A percentile compares a stretch with the other conserved stretches of the same genome.
phyloP scores from a whole-genome alignment of 2,113 vertebrate genomes.

The Lagenorhynchus albirostris region DNA sequence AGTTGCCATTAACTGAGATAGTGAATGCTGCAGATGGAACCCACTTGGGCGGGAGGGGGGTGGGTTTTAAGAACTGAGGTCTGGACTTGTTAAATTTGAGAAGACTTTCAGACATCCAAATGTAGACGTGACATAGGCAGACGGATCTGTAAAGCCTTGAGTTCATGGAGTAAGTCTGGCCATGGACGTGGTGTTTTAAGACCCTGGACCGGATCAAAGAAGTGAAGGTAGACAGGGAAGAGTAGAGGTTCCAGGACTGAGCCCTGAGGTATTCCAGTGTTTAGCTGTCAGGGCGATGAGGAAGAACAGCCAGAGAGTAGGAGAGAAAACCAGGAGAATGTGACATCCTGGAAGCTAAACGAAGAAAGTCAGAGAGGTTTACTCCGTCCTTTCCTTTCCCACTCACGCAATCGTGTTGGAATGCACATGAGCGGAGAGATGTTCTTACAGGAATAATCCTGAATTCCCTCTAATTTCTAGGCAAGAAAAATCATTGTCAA shows the following conservation, averaged over 20 bases:
- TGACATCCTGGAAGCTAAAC: not conserved
- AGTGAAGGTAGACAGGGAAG: not conserved
- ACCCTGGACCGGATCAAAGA: not conserved
- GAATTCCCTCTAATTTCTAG: not conserved
- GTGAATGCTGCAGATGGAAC: not conserved
- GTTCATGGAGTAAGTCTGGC: not conserved
- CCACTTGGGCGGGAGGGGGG: not conserved
- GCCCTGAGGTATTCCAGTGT: no score
- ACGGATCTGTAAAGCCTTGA: not conserved
- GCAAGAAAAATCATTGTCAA: not conserved
- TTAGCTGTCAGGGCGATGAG: not conserved
- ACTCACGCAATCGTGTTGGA: not conserved
- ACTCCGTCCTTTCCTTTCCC: not conserved
- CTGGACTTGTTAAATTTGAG: not conserved
- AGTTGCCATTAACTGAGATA: not conserved
- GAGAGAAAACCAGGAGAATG: not conserved
- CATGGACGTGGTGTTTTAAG: not conserved
- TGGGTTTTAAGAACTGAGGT: not conserved
- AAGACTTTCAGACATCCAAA: not conserved
- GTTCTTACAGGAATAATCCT: not conserved
- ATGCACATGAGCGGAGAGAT: not conserved
- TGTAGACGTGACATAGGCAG: not conserved
- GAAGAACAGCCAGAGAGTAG: not conserved
- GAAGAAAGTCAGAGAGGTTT: not conserved
- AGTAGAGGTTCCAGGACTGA: not conserved